Evolutionary conservation across 2,797 vertebrate species (phyloP).

Genomic region (Bufotes viridis): DNA sequence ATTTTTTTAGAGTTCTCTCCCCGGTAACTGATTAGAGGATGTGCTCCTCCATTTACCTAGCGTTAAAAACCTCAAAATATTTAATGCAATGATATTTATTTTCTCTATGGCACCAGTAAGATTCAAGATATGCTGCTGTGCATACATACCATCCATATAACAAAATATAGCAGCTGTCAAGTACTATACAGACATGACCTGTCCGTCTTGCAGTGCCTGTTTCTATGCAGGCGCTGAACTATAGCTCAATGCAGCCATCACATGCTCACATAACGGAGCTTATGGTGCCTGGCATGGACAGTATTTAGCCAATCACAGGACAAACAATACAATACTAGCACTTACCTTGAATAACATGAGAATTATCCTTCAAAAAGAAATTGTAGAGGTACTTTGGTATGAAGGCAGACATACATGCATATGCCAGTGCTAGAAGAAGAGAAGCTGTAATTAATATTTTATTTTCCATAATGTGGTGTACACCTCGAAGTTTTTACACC

Average conservation of each 20-base stretch:
- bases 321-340: not conserved
- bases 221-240: too few relatives aligned
- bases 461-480: not conserved
- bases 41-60: too few relatives aligned
- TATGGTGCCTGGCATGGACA: not conserved
- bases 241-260: not conserved
- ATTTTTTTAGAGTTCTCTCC: not conserved
- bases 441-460: not conserved
- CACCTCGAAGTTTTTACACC: not conserved
- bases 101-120: not conserved
- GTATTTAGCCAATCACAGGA: not conserved
- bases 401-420: slow-evolving; percentile 98
- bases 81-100: not conserved
- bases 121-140: too few relatives aligned
- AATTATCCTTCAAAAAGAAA: slow-evolving; percentile 99
- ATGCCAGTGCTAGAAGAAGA: slow-evolving; percentile 87
- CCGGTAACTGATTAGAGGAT: not conserved
- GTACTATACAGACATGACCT: not conserved
- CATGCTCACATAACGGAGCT: not conserved
- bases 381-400: slow-evolving; percentile 99
- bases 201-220: too few relatives aligned
- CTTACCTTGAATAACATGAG: slow-evolving; percentile 98
- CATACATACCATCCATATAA: not conserved
- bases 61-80: not conserved
- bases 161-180: not conserved